Evolutionary conservation across 1,140 invertebrate genomes (phyloP), one percentile per base, ranked within the genome.

Genomic region (Potamilus streckersoni): DNA sequence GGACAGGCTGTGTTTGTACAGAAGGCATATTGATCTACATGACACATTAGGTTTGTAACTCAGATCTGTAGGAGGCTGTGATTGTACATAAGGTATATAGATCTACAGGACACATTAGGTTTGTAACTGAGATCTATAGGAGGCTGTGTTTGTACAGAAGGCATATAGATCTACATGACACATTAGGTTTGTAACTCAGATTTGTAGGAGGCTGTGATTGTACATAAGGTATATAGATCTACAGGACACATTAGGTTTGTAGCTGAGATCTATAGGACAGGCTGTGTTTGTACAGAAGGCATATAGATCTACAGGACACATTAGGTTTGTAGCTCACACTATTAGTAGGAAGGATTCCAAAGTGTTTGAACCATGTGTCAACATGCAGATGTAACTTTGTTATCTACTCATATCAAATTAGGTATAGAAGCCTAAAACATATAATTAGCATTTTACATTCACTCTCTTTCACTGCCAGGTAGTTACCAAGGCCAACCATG

Each of bases 201-300:
- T 23, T n/a, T n/a, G n/a, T n/a, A 86, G n/a, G 79, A 82, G 12
- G 80, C 82, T 4, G 81, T 87, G 56, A 82, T 91, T 66, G 76
- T 78, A 85, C 65, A 77, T 78, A 65, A 79, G 82, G 17, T 85
- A 89, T 63, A 82, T 91, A 17, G 27, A 31, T 31, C 27, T 31
- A 17, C 69, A 83, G 64, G 80, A 83, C 15, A 64, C 74, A 56
- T 60, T 80, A 60, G 82, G 82, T 83, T 68, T 60, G 62, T 55
- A 31, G 3, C 27, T 31, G 1, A 31, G 27, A 31, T 31, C 27
- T 31, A 19, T 70, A 83, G 64, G 81, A 83, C 17, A 64, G 71
- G 38, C 38, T 80, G 63, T 79, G 82, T 83, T 68, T 60, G 62
- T 55, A 85, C 66, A 77, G 79, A 31, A 31, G 27, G 2, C 27